Conservation (phyloP, 2,113 vertebrate genomes). For the Mormyrus iriodes region DNA sequence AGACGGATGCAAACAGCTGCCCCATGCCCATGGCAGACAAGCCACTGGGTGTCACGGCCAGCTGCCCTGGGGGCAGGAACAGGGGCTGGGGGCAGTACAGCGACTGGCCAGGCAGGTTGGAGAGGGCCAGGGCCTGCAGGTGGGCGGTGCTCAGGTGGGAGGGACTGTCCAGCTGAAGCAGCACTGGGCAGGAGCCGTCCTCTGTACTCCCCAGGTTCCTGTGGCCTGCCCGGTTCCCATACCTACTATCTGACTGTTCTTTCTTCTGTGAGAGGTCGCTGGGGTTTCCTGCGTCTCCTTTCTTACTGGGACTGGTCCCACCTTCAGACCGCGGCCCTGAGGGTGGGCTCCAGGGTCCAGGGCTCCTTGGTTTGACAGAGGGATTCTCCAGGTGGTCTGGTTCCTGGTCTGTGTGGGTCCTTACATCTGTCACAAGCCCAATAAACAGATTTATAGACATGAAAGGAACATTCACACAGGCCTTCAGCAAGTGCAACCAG, state of each 20-base stretch:
- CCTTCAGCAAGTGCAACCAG: background rate
- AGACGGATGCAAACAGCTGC: conserved; percentile 77
- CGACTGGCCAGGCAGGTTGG: conserved; percentile 69
- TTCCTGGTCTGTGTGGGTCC: conserved; percentile 63
- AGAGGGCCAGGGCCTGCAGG: conserved; percentile 74
- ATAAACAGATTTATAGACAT: background rate
- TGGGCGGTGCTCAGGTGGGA: conserved; percentile 64
- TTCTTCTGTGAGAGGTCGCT: conserved; percentile 58
- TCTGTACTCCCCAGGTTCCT: conserved; percentile 40
- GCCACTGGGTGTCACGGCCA: conserved; percentile 68
- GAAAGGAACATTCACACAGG: background rate
- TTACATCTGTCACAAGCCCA: conserved; percentile 61
- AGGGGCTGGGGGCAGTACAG: conserved; percentile 75
- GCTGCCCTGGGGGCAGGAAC: conserved; percentile 79
- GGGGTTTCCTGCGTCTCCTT: conserved; percentile 45
- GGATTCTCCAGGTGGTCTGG: conserved; percentile 66
- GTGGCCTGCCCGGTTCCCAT: conserved; percentile 50
- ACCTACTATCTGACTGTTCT: conserved; percentile 58
- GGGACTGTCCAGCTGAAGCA: conserved; percentile 70
- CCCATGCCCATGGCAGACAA: conserved; percentile 79
- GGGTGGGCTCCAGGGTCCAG: conserved; percentile 29
- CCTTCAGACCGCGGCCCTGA: conserved; percentile 50
- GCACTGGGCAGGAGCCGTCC: conserved; percentile 63
- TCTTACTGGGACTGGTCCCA: conserved; percentile 50
- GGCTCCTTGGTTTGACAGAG: conserved; percentile 43